Evolutionary conservation across 2,113 vertebrate species (phyloP).

Genomic region (Cariama cristata): DNA sequence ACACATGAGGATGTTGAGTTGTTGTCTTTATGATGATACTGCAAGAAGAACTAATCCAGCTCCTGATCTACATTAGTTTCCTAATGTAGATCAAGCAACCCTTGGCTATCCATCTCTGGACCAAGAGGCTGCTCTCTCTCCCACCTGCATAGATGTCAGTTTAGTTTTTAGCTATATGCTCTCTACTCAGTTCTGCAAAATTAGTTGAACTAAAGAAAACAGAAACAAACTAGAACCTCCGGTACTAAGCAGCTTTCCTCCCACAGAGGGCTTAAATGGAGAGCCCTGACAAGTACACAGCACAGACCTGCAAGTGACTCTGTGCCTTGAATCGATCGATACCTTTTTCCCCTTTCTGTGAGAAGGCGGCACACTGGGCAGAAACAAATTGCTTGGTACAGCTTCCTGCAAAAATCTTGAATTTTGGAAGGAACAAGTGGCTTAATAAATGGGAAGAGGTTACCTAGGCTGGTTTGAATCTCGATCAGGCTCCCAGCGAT

Average conservation of each 20-base stretch:
- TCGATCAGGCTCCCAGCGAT: not conserved
- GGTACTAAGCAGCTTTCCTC: not conserved
- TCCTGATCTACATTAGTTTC: not conserved
- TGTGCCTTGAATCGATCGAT: fast-evolving
- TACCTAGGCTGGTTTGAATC: not conserved
- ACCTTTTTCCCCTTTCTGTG: not conserved
- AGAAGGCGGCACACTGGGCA: not conserved
- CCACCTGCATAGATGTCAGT: not conserved
- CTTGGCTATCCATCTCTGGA: not conserved
- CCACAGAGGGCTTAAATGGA: not conserved
- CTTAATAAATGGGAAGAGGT: not conserved
- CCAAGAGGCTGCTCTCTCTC: not conserved
- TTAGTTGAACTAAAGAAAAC: not conserved
- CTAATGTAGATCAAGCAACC: not conserved
- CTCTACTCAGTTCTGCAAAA: not conserved
- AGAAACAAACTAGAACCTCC: not conserved
- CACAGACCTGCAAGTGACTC: not conserved
- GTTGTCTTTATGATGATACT: not conserved
- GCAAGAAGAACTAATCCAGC: not conserved
- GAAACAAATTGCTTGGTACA: not conserved
- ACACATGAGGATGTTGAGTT: not conserved
- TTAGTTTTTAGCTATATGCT: not conserved
- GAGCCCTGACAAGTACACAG: not conserved
- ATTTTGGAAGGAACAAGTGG: not conserved
- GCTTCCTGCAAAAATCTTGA: not conserved